Percentiles rank a stretch among this genome's conserved stretches.
Conservation (phyloP, 2,888 invertebrate genomes). For the Cataglyphis livida region DNA sequence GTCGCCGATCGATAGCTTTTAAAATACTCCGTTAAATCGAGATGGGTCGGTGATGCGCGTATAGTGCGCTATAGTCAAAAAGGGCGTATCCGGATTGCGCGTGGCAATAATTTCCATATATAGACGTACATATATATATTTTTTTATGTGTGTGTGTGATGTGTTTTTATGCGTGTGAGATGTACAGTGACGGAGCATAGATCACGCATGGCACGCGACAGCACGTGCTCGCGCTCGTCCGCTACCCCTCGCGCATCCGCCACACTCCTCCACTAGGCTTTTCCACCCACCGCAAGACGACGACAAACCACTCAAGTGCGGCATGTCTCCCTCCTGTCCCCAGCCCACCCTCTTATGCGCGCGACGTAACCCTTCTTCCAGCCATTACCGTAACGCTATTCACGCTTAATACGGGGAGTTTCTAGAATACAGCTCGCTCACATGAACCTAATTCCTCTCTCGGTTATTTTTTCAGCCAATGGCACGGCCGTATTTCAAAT, state of each 20-base stretch:
- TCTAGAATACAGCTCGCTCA: conserved; percentile 31
- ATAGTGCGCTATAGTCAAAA: conserved; percentile 64
- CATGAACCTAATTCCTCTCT: neutral
- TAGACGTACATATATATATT: neutral
- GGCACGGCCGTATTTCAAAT: neutral
- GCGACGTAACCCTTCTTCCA: conserved; percentile 80
- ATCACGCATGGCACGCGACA: conserved; percentile 83
- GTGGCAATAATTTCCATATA: conserved; percentile 75
- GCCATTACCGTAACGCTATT: conserved; percentile 79
- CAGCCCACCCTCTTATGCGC: conserved; percentile 60
- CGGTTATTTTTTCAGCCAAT: neutral
- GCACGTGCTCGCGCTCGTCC: conserved; percentile 77
- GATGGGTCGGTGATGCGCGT: conserved; percentile 48
- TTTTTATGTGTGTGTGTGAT: neutral
- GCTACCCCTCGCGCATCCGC: conserved; percentile 43
- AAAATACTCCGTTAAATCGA: conserved; percentile 73
- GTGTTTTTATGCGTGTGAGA: conserved; percentile 29
- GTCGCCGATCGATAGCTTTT: conserved; percentile 70
- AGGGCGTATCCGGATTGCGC: conserved; percentile 74
- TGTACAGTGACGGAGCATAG: conserved; percentile 79
- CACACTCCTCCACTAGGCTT: conserved; percentile 64
- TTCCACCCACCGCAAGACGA: conserved; percentile 80
- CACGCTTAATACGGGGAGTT: conserved; percentile 72
- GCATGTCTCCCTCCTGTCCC: neutral
- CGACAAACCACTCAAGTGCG: conserved; percentile 82